Evolutionary conservation across 1,140 invertebrate species (phyloP), one percentile per base, ranked within the genome.

Genomic region (Andrena cerasifolii): DNA sequence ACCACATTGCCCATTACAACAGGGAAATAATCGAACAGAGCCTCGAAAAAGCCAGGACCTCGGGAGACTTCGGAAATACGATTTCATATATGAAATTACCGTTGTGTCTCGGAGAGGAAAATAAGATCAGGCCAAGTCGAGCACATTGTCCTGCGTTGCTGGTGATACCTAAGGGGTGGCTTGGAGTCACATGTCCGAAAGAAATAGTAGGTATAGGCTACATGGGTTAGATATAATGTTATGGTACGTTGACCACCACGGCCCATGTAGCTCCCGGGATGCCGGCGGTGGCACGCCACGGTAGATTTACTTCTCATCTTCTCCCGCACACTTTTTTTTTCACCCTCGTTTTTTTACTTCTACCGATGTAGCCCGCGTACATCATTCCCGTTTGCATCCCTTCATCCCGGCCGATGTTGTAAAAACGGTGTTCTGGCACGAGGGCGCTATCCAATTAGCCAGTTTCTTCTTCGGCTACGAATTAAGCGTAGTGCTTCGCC

Each of bases 211-310:
- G 78, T 83, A 87, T 79, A 83, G 79, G 77, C 62, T 83, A 84
- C 84, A 76, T 63, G 72, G 87, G 78, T 90, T 89, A 82, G 81
- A 89, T 88, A 88, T 88, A 90, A 91, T 89, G 89, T 90, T 90
- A 89, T 86, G 86, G 89, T 87, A 89, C 90, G 89, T 89, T 90
- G 88, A 90, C 81, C 87, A 84, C 70, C 89, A 89, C 86, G 90
- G 88, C 78, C 87, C 86, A 86, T 85, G 86, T 87, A 83, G 80
- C 59, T 78, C 83, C 76, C 63, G 63, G 82, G 72, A 75, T 59
- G 68, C 72, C 77, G 73, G 76, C 78, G 73, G 59, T 80, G 67
- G 75, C 81, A 88, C 83, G 88, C 82, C 85, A 87, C 82, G 82
- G 63, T 88, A 84, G 83, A 87, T 82, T 89, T 87, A 80, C 77